Conservation (phyloP, 2,797 vertebrate genomes). For the Morelia viridis region DNA sequence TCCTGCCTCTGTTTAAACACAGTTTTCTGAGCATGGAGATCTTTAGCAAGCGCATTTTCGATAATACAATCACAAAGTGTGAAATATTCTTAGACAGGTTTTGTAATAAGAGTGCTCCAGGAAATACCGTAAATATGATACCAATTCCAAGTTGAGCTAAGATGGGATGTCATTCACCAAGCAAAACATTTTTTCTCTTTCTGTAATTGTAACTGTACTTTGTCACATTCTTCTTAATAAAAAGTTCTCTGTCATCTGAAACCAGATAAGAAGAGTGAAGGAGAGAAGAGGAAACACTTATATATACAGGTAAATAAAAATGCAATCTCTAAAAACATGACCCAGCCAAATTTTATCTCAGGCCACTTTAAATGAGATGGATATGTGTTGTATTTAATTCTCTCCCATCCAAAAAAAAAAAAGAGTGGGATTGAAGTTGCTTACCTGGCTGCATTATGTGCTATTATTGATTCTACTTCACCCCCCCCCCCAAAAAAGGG, state of each 20-base stretch:
- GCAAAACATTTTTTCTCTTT: not conserved
- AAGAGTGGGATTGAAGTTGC: not conserved
- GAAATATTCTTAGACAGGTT: not conserved
- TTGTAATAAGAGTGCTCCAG: not conserved
- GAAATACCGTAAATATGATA: not conserved
- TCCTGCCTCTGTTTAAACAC: not conserved
- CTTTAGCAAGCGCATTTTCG: not conserved
- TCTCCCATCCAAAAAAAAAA: not conserved
- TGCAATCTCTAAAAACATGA: not conserved
- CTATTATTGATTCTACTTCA: not conserved
- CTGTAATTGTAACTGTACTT: not conserved
- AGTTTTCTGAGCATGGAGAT: not conserved
- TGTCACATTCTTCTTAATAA: not conserved
- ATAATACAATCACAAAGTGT: not conserved
- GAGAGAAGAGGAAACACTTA: not conserved
- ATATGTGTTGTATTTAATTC: not conserved
- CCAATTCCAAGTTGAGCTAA: not conserved
- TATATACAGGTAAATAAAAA: not conserved
- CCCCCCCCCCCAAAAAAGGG: not conserved
- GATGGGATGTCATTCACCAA: not conserved
- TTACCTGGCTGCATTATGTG: not conserved
- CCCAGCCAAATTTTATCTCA: not conserved
- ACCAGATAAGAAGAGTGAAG: not conserved
- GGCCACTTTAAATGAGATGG: not conserved
- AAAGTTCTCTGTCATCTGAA: not conserved